Evolutionary conservation across 2,113 vertebrate species (phyloP).

Genomic region (Symphodus melops): DNA sequence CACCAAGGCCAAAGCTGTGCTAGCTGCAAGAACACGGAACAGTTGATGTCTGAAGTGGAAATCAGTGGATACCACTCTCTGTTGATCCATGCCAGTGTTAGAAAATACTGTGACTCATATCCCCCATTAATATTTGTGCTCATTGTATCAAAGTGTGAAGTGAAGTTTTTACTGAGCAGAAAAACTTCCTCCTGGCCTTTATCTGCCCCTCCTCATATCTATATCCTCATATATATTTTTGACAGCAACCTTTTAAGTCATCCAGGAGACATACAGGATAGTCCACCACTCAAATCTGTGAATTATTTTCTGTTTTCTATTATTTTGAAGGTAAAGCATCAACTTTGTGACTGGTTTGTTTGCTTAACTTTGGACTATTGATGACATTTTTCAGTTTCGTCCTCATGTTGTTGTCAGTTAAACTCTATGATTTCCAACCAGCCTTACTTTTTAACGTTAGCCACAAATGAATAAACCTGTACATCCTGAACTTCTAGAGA

Average conservation of each 20-base stretch:
- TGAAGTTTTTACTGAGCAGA: neutral
- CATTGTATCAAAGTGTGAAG: neutral
- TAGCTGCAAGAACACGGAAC: neutral
- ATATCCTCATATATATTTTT: too few relatives aligned
- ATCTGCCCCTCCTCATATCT: neutral
- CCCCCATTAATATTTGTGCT: neutral
- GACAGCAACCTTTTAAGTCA: neutral
- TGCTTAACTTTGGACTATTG: too few relatives aligned
- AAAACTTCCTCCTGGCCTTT: neutral
- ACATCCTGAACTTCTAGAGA: too few relatives aligned
- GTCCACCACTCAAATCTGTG: neutral
- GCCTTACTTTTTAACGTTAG: too few relatives aligned
- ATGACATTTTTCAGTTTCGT: too few relatives aligned
- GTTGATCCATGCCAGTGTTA: neutral
- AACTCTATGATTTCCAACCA: too few relatives aligned
- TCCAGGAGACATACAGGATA: neutral
- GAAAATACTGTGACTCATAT: neutral
- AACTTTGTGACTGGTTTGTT: too few relatives aligned
- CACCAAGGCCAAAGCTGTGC: too few relatives aligned
- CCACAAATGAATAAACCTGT: too few relatives aligned
- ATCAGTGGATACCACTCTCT: neutral
- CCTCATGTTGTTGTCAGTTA: too few relatives aligned
- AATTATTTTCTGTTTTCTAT: neutral
- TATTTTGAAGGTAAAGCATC: too few relatives aligned
- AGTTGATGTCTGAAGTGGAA: neutral